These are phyloP conservation scores for Puntigrus tetrazona DNA, from an alignment of 2,113 vertebrate species.

Conservation along the genomic window DNA sequence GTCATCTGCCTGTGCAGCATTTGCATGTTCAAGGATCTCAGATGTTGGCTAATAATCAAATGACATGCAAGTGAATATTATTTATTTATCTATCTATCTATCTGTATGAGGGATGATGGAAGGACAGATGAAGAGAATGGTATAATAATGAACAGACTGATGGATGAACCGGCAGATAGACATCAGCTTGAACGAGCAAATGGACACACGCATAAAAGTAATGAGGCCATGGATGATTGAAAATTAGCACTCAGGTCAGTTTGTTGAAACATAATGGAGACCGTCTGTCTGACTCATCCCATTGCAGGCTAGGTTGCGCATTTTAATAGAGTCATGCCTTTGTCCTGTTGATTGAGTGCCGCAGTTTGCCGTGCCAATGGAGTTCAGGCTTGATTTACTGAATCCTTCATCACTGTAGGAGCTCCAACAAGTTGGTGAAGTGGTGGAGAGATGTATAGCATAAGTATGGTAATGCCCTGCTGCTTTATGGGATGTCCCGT, in stretches of 20 bases:
- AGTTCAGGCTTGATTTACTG: slow-evolving; percentile 27
- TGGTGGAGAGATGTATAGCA: slow-evolving; percentile 64
- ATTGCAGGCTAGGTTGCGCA: background rate
- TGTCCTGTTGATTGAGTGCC: slow-evolving; percentile 24
- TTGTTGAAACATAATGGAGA: slow-evolving; percentile 29
- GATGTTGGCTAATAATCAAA: background rate
- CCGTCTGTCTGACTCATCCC: background rate
- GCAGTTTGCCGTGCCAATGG: background rate
- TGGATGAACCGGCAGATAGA: slow-evolving; percentile 11
- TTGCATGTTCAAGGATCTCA: background rate
- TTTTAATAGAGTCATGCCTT: slow-evolving; percentile 31
- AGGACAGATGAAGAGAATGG: background rate
- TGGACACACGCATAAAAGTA: slow-evolving; percentile 14
- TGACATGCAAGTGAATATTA: background rate
- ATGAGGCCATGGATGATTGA: background rate
- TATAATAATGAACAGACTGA: slow-evolving; percentile 5
- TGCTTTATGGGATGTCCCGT: slow-evolving; percentile 70
- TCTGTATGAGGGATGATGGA: background rate
- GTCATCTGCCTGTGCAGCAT: slow-evolving; percentile 68
- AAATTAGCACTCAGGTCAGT: slow-evolving; percentile 40
- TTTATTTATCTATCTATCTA: too few relatives aligned
- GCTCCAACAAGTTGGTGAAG: slow-evolving; percentile 4
- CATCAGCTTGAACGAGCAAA: slow-evolving; percentile 1
- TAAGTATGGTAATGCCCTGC: slow-evolving; percentile 64
- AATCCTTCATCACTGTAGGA: slow-evolving; percentile 5